These are phyloP conservation scores for Acronicta psi DNA, from an alignment of 2,888 invertebrate genomes.

Conservation along the genomic window DNA sequence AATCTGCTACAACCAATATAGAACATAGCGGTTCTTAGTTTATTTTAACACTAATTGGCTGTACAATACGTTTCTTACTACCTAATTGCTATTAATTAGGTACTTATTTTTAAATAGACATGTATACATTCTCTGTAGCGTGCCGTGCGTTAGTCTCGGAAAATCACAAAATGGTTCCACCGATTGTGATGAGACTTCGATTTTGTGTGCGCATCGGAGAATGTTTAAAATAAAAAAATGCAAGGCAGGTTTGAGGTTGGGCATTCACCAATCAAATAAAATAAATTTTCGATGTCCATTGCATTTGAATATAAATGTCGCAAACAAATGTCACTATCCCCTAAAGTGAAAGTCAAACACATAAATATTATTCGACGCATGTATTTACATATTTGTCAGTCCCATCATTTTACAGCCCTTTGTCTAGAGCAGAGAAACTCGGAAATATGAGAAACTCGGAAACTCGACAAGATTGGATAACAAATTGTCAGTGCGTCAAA, in stretches of 20 bases:
- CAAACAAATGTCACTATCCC: conserved; percentile 21
- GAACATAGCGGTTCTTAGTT: conserved; percentile 34
- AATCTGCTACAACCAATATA: conserved; percentile 20
- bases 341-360: conserved; percentile 43
- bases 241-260: too few species aligned
- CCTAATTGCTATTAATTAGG: not conserved
- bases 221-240: too few species aligned
- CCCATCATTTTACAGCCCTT: conserved; percentile 36
- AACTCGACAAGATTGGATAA: conserved; percentile 34
- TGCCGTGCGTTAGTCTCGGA: too few species aligned
- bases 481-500: conserved; percentile 6
- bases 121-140: too few species aligned
- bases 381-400: conserved; percentile 32
- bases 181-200: too few species aligned
- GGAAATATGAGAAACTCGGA: conserved; percentile 13
- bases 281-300: conserved; percentile 3
- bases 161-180: too few species aligned
- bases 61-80: not conserved
- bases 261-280: not conserved
- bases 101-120: too few species aligned
- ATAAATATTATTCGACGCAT: conserved; percentile 34
- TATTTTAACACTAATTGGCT: conserved; percentile 8
- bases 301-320: conserved; percentile 25
- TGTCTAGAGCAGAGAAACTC: conserved; percentile 42
- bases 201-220: too few species aligned